Base-by-base conservation (phyloP, 1,140 invertebrate species). In the Druon quercuslanigerum region DNA sequence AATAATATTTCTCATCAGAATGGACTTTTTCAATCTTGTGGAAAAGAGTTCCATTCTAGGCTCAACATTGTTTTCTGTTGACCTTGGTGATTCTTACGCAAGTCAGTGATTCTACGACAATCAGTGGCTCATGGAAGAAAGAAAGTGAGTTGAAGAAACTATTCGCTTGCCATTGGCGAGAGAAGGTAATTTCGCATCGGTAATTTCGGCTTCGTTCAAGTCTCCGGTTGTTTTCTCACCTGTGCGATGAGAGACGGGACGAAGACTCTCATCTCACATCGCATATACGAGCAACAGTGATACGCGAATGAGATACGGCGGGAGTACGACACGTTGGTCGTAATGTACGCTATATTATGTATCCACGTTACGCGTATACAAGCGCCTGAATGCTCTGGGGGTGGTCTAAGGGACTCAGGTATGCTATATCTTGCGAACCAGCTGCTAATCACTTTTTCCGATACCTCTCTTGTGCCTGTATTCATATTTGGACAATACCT, bases 311-410 rank as follows among this genome's bases (percentile, higher is more conserved):
- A 77, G 71, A 77, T 72, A 77, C 51, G 75, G 72, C 71, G 54
- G 25, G 75, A 51, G 51, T 73, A 52, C 50, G 66, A 77, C 75
- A 77, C 75, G 46, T 17, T 51, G 66, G 50, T 83, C 84, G 76
- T 85, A 84, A 84, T 79, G 75, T 78, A 66, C 46, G 51, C 71
- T 80, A 84, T 51, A 71, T 85, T 85, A 83, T 79, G 83, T 57
- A 60, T 33, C 25, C 20, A 66, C 33, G 57, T 66, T 66, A 66
- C 57, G 57, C 57, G 20, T 25, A 66, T 54, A 66, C 40, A 46
- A 46, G 40, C 40, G 20, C 2, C 5, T 66, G 33, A 66, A 66
- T 66, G 20, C 57, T 33, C 11, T 20, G 57, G 57, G 57, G 57
- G 57, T 66, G 57, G 57, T 66, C 57, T 40, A 6, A 54, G 52